phyloP scores from a whole-genome alignment of 2,888 invertebrate species.

The Acleris laterana region DNA sequence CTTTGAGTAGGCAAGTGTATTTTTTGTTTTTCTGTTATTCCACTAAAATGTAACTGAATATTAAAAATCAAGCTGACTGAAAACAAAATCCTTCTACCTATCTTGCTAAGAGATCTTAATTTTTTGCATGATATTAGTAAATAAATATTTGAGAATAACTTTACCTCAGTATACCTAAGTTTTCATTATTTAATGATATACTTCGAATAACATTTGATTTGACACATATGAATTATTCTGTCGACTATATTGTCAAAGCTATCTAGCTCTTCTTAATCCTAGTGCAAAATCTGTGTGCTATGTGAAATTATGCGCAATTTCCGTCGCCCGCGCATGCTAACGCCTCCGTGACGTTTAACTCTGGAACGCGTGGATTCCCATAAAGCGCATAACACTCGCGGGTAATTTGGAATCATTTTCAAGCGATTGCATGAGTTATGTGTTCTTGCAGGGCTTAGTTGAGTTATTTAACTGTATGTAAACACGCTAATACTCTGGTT shows the following conservation, averaged over 20 bases:
- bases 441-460: constrained; percentile 16
- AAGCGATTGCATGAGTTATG: constrained; percentile 7
- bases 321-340: constrained; percentile 39
- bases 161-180: too few species aligned
- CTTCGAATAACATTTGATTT: too few species aligned
- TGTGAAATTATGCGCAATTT: constrained; percentile 45
- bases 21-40: too few species aligned
- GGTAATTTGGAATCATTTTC: constrained; percentile 10
- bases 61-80: too few species aligned
- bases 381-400: constrained; percentile 4
- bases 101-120: too few species aligned
- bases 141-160: too few species aligned
- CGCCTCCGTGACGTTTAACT: constrained; percentile 37
- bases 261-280: background rate
- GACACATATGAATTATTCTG: too few species aligned
- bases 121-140: too few species aligned
- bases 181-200: too few species aligned
- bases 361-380: constrained; percentile 3
- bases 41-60: too few species aligned
- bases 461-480: constrained; percentile 25
- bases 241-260: background rate
- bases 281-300: background rate
- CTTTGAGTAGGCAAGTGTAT: too few species aligned
- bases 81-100: too few species aligned
- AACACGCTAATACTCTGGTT: constrained; percentile 7